A percentile compares a stretch with the other conserved stretches of the same genome.
These are phyloP conservation scores for Ptychodera flava DNA, from an alignment of 35 echinoderm and acorn worm species.

Conservation along the genomic window DNA sequence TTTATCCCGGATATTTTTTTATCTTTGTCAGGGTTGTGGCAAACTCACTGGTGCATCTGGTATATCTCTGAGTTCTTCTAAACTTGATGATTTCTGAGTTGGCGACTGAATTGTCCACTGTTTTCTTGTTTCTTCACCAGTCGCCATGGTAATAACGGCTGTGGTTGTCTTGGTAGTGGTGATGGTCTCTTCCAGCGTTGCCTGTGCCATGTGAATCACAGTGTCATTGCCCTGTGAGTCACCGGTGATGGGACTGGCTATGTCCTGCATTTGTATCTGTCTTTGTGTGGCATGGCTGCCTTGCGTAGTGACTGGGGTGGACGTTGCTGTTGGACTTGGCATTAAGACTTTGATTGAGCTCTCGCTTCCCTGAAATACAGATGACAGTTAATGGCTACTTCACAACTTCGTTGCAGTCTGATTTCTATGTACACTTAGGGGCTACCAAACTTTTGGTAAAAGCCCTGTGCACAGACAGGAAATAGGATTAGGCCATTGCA, in stretches of 20 bases:
- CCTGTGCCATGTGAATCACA: background rate
- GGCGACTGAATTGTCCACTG: background rate
- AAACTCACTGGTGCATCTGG: background rate
- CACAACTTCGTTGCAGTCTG: too few relatives aligned
- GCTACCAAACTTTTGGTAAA: too few relatives aligned
- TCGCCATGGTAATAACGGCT: background rate
- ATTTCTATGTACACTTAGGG: too few relatives aligned
- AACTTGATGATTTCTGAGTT: background rate
- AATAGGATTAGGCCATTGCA: too few relatives aligned
- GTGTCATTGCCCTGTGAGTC: background rate
- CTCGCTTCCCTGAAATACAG: too few relatives aligned
- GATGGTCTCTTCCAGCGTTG: background rate
- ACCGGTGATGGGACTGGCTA: background rate
- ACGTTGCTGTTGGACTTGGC: background rate
- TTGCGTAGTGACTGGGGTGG: background rate
- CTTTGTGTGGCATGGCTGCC: background rate
- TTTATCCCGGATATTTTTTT: too few relatives aligned
- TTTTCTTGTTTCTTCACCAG: background rate
- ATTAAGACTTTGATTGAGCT: background rate
- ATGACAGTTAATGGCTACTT: too few relatives aligned
- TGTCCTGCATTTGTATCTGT: background rate
- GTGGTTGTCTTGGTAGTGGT: background rate
- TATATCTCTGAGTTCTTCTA: background rate
- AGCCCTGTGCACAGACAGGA: too few relatives aligned
- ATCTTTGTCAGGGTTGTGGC: too few relatives aligned